phyloP scores from a whole-genome alignment of 2,113 vertebrate genomes.

The Phocoena phocoena region DNA sequence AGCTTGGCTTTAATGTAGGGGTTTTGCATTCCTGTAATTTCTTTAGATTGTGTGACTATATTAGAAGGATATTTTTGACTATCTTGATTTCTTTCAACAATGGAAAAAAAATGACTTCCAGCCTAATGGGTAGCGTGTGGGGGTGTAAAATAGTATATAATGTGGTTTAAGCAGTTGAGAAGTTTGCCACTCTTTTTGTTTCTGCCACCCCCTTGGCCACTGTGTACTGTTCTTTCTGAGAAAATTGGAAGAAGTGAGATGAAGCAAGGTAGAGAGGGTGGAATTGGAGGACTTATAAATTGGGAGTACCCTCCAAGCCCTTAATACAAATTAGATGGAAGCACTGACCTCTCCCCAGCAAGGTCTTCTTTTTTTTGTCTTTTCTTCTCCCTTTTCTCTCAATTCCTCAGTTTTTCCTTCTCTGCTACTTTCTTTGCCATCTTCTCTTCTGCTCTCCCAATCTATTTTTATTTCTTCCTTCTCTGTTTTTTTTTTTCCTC shows the following conservation, averaged over 20 bases:
- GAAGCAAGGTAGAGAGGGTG: neutral
- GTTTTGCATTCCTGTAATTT: neutral
- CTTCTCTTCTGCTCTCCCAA: neutral
- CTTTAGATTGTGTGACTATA: slow-evolving; percentile 2
- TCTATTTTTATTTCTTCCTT: slow-evolving; percentile 20
- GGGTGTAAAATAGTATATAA: slow-evolving; percentile 19
- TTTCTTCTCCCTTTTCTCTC: neutral
- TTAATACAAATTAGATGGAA: slow-evolving; percentile 12
- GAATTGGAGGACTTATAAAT: neutral
- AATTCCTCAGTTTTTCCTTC: neutral
- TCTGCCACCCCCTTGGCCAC: neutral
- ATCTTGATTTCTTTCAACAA: slow-evolving; percentile 35
- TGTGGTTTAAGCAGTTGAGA: neutral
- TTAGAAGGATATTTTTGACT: slow-evolving; percentile 32
- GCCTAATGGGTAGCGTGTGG: neutral
- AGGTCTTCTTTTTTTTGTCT: neutral
- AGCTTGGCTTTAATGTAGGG: neutral
- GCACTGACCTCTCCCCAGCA: neutral
- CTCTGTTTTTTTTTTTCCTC: neutral
- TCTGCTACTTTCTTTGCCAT: neutral
- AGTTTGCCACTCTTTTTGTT: neutral
- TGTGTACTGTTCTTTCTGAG: neutral
- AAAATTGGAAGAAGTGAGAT: neutral
- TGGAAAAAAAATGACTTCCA: neutral
- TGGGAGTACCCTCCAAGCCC: neutral